phyloP scores from a whole-genome alignment of 2,888 invertebrate species.

The Apamea monoglypha region DNA sequence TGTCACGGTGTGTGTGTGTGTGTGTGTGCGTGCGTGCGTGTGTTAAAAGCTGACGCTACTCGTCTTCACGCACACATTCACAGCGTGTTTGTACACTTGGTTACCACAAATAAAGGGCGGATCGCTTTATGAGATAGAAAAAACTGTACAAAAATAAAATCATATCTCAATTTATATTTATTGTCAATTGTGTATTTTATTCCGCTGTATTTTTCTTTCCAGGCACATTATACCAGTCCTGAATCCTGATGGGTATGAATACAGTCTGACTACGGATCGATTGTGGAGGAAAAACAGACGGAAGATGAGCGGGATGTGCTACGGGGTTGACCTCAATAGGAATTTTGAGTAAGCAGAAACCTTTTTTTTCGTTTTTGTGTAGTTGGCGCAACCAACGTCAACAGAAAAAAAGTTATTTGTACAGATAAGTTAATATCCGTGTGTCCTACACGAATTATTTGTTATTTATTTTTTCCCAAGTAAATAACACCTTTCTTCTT shows the following conservation, averaged over 20 bases:
- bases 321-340: conserved; percentile 53
- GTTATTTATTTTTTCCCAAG: background rate
- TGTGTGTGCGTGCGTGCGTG: too few species aligned
- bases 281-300: conserved; percentile 62
- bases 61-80: too few species aligned
- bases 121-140: too few species aligned
- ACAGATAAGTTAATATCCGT: too few species aligned
- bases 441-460: background rate
- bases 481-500: background rate
- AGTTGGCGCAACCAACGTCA: too few species aligned
- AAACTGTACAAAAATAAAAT: too few species aligned
- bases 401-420: background rate
- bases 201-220: background rate
- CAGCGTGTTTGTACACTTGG: too few species aligned
- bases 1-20: too few species aligned
- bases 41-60: too few species aligned
- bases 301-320: conserved; percentile 49
- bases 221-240: conserved; percentile 52
- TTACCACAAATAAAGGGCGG: too few species aligned
- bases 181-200: background rate
- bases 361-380: background rate
- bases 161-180: too few species aligned
- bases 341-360: conserved; percentile 60
- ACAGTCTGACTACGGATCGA: conserved; percentile 44
- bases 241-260: conserved; percentile 53